These are phyloP conservation scores for Agrotis segetum DNA, from an alignment of 2,888 invertebrate species.

Conservation along the genomic window DNA sequence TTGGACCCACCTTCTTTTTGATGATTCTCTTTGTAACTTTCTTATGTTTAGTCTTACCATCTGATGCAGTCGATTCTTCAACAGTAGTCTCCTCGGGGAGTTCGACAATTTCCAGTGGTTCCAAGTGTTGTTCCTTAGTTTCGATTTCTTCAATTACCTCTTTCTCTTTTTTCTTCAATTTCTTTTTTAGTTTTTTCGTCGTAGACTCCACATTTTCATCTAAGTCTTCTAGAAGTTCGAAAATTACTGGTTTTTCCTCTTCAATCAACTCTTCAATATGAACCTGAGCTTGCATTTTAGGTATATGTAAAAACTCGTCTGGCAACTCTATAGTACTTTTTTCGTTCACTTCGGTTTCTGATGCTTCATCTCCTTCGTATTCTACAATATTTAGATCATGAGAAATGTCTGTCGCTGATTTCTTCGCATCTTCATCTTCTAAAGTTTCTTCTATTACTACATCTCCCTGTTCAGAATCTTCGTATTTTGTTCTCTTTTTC, in stretches of 20 bases:
- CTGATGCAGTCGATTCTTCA: constrained; percentile 27
- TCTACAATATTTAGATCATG: constrained; percentile 85
- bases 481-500: constrained; percentile 73
- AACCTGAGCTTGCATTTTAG: constrained; percentile 75
- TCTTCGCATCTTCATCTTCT: constrained; percentile 79
- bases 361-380: constrained; percentile 75
- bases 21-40: constrained; percentile 65
- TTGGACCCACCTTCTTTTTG: constrained; percentile 68
- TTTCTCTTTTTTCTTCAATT: constrained; percentile 35
- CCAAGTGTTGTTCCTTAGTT: neutral
- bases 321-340: constrained; percentile 82
- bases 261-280: constrained; percentile 80
- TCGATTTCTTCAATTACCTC: constrained; percentile 35
- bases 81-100: constrained; percentile 36
- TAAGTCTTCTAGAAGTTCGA: constrained; percentile 32
- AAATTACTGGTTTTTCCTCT: constrained; percentile 63
- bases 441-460: constrained; percentile 89
- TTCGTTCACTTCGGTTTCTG: constrained; percentile 69
- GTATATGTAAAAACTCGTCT: constrained; percentile 77
- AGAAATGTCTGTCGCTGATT: constrained; percentile 50
- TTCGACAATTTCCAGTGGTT: constrained; percentile 35
- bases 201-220: constrained; percentile 50
- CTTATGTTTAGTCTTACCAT: constrained; percentile 50
- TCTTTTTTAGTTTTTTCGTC: constrained; percentile 54
- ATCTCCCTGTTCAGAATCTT: constrained; percentile 78